Percentiles rank a stretch among this genome's conserved stretches.
Evolutionary conservation across 2,797 vertebrate genomes (phyloP).

Genomic region (Podarcis siculus): DNA sequence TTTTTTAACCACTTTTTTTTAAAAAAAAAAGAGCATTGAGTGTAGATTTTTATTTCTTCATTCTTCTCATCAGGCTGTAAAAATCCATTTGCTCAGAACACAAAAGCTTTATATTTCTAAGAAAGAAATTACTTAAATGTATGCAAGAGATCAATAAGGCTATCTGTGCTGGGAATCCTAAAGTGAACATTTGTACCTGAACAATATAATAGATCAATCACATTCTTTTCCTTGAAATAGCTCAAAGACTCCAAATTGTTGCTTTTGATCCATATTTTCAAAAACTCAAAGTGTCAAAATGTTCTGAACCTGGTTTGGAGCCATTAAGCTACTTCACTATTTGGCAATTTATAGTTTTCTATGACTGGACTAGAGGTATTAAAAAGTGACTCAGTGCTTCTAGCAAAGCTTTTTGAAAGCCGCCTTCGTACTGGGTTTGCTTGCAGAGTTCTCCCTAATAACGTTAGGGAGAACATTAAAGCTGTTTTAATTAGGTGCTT

Average conservation of each 20-base stretch:
- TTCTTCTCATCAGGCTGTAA: not conserved
- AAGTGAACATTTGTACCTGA: not conserved
- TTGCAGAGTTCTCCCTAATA: not conserved
- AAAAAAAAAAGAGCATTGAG: not conserved
- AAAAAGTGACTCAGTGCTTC: conserved; percentile 10
- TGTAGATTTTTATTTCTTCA: conserved; percentile 4
- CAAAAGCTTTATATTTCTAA: not conserved
- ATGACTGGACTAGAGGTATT: not conserved
- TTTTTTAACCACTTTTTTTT: not conserved
- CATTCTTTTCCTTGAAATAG: not conserved
- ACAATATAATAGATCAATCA: not conserved
- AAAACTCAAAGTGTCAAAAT: conserved; percentile 1
- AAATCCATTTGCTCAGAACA: conserved; percentile 22
- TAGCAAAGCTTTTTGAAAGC: conserved; percentile 1
- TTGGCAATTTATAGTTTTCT: not conserved
- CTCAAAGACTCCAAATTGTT: not conserved
- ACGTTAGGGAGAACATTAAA: not conserved
- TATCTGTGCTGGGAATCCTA: not conserved
- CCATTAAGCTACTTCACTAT: conserved; percentile 1
- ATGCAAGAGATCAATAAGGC: conserved; percentile 16
- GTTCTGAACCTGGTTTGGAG: conserved; percentile 16
- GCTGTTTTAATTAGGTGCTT: not conserved
- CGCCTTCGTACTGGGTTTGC: not conserved
- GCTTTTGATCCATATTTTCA: not conserved
- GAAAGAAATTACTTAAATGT: not conserved